Percentiles rank a stretch among this genome's conserved stretches.
Conservation (phyloP, 2,797 vertebrate genomes). For the Neostethus bicornis region DNA sequence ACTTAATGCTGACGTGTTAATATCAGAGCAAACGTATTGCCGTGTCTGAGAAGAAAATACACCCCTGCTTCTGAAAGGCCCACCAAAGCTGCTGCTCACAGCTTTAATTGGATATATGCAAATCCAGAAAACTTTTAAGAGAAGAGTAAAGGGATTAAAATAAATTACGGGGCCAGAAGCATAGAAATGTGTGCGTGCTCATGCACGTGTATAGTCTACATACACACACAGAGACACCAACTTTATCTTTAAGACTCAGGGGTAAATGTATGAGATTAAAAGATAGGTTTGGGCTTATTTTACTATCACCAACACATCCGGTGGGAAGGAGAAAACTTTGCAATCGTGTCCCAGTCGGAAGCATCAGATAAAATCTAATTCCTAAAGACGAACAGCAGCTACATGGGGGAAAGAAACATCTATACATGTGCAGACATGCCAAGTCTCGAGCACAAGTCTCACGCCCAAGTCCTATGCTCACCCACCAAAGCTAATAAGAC, state of each 20-base stretch:
- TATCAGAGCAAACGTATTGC: slow-evolving; percentile 51
- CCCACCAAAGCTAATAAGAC: too few relatives aligned
- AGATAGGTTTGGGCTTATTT: slow-evolving; percentile 45
- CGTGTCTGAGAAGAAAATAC: slow-evolving; percentile 33
- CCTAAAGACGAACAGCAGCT: background rate
- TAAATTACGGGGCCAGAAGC: slow-evolving; percentile 46
- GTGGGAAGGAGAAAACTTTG: slow-evolving; percentile 24
- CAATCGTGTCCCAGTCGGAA: slow-evolving; percentile 1
- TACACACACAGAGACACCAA: slow-evolving; percentile 16
- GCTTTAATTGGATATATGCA: slow-evolving; percentile 78
- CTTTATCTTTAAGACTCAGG: slow-evolving; percentile 12
- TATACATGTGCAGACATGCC: too few relatives aligned
- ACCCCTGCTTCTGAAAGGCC: slow-evolving; percentile 33
- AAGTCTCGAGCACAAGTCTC: too few relatives aligned
- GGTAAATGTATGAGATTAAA: slow-evolving; percentile 23
- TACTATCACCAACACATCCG: slow-evolving; percentile 39
- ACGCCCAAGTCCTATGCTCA: too few relatives aligned
- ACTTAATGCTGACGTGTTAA: slow-evolving; percentile 32
- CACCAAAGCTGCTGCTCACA: slow-evolving; percentile 54
- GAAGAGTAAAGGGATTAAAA: slow-evolving; percentile 64
- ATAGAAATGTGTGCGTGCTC: slow-evolving; percentile 17
- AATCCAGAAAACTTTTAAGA: slow-evolving; percentile 64
- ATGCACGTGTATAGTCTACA: slow-evolving; percentile 2
- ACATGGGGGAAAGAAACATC: too few relatives aligned
- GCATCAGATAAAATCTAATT: background rate